Base-by-base conservation (phyloP, 2,797 vertebrate species). In the Erithacus rubecula region DNA sequence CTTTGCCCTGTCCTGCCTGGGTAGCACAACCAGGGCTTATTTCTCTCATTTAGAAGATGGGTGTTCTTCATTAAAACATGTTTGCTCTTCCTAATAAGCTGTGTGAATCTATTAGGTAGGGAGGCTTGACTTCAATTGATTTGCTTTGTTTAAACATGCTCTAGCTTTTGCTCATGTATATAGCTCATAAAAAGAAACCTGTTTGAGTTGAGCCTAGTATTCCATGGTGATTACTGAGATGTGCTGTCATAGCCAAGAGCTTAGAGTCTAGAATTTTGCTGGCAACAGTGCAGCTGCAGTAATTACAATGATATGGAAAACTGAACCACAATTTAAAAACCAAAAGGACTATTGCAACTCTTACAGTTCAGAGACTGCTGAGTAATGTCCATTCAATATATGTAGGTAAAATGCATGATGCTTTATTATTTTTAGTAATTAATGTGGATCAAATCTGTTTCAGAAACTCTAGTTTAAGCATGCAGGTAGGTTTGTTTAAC, bases 111-210 rank as follows among this genome's bases (percentile, higher is more conserved):
- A 8, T 91, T 94, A 91, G 93, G 74, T 77, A 83, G 59, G 47
- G 51, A 95, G 85, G 77, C 80, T 95, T 90, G 68, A 94, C 87
- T 94, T 87, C 80, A 95, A 93, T 82, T 93, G 91, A 96, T 93
- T 94, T 94, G 80, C 87, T 94, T 93, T 96, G 96, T 96, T 96
- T 96, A 96, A 96, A 97, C 95, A 96, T 96, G 95, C 74, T 94
- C 74, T 52, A 71, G 82, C 79, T 94, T 95, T 96, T 94, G 74
- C 91, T 94, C 91, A 95, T 82, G 36, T 96, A 90, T 91, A 93
- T 87, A 88, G 80, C 90, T 95, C 95, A 90, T 94, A 96, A 94
- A 94, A 82, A 79, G 80, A 94, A 96, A 94, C 93, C 93, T 93
- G 88, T 94, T 95, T 93, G 83, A 95, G 56, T 96, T 96, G 74